Evolutionary conservation across 1,140 invertebrate genomes (phyloP), one percentile per base, ranked within the genome.

Genomic region (Drosophila bipectinata): DNA sequence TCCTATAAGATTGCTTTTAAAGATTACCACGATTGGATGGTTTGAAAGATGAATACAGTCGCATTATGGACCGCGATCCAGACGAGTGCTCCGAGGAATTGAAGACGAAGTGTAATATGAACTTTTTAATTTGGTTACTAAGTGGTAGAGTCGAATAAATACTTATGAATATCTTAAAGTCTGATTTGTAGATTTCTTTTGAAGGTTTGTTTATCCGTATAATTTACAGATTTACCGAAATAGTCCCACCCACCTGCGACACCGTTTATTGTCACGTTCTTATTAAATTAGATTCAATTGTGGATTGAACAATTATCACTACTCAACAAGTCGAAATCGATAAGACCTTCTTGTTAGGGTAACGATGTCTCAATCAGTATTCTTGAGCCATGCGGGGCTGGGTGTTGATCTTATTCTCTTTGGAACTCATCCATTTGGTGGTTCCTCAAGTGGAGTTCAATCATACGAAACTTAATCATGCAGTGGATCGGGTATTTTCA

Each of bases 21-120:
- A 91, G 90, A 0, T 72, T 91, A 76, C 90, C 90, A 0, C 73
- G 82, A 5, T 45, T 84, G 34, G 81, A 72, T 72, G 90, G 83
- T 1, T n/a, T 82, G 1, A 53, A 79, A 7, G 90, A 91, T 66
- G 90, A 91, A 5, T 91, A 91, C 10, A 84, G 62, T 15, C 71
- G 83, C 0, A 51, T 79, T 0, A 87, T 90, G 82, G 61, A 49
- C 24, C 18, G 55, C 10, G 75, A 77, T 44, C 60, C 72, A 5
- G 57, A 87, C 44, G 66, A 49, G 2, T 91, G 90, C 57, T 49
- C 83, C 0, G 8, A 6, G 7, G 52, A 82, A 12, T 2, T 88
- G 1, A 88, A 73, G 12, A 55, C 61, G 0, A 79, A 88, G 32
- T 87, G 83, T 37, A 77, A 88, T 54, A 83, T 87, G 67, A 87